Conservation (phyloP, 2,113 vertebrate genomes). For the Ceyx margarethae region DNA sequence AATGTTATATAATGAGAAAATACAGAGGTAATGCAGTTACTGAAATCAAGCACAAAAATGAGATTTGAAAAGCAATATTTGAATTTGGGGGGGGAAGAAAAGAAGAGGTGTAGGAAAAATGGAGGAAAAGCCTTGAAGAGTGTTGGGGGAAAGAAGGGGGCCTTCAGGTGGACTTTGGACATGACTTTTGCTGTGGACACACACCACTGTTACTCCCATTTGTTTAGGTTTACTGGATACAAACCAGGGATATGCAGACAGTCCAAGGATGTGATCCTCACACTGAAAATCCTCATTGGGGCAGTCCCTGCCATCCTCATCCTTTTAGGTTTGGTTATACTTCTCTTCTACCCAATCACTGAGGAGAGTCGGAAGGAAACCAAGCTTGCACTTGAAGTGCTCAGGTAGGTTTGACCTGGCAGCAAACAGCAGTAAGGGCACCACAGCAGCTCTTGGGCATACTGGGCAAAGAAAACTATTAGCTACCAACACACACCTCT, state of each 20-base stretch:
- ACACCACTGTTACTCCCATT: not conserved
- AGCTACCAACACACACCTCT: not conserved
- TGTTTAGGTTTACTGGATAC: slow-evolving; percentile 88
- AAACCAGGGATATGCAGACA: slow-evolving; percentile 85
- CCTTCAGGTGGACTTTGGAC: not conserved
- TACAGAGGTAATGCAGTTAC: not conserved
- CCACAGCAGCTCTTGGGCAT: not conserved
- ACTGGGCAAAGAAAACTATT: not conserved
- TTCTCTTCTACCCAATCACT: slow-evolving; percentile 86
- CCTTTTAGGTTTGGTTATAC: slow-evolving; percentile 83
- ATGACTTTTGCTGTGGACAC: not conserved
- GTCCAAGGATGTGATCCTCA: slow-evolving; percentile 81
- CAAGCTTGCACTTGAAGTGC: slow-evolving; percentile 78
- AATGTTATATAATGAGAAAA: not conserved
- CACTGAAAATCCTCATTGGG: slow-evolving; percentile 90
- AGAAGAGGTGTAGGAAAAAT: not conserved
- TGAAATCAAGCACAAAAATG: not conserved
- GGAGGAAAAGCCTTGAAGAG: not conserved
- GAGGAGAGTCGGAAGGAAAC: slow-evolving; percentile 81
- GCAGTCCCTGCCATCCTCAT: slow-evolving; percentile 89
- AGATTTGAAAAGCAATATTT: not conserved
- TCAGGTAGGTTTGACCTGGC: slow-evolving; percentile 76
- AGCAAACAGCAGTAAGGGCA: not conserved
- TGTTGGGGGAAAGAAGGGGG: not conserved
- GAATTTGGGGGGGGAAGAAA: not conserved